These are phyloP conservation scores for Aplocera efformata DNA, from an alignment of 2,888 invertebrate species.

Conservation along the genomic window DNA sequence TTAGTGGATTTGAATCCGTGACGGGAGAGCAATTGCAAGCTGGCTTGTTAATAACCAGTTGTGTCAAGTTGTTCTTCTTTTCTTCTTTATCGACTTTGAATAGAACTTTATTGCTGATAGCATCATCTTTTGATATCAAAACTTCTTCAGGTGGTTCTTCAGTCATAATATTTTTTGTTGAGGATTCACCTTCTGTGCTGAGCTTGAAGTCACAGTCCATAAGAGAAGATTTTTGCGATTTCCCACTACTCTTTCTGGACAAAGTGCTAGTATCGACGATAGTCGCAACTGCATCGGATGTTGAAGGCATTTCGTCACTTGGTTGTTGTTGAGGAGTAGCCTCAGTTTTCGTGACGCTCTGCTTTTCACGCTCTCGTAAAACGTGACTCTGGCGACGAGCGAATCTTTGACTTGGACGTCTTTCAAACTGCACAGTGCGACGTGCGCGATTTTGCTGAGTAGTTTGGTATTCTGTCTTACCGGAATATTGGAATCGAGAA, in stretches of 20 bases:
- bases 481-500: constrained; percentile 95
- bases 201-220: constrained; percentile 42
- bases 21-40: constrained; percentile 72
- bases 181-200: constrained; percentile 51
- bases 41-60: constrained; percentile 66
- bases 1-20: constrained; percentile 68
- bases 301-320: constrained; percentile 50
- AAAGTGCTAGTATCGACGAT: constrained; percentile 47
- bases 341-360: constrained; percentile 59
- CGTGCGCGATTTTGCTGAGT: constrained; percentile 94
- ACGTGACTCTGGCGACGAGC: constrained; percentile 95
- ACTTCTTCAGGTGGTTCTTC: constrained; percentile 62
- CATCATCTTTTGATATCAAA: constrained; percentile 68
- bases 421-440: constrained; percentile 96
- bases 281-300: constrained; percentile 46
- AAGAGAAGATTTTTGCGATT: constrained; percentile 77
- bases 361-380: constrained; percentile 88
- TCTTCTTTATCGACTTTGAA: constrained; percentile 72
- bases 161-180: constrained; percentile 64
- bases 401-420: constrained; percentile 97
- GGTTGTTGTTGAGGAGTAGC: constrained; percentile 45
- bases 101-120: constrained; percentile 70
- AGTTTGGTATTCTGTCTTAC: constrained; percentile 98
- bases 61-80: constrained; percentile 67
- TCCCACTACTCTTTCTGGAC: constrained; percentile 78